Conservation (phyloP, 2,888 invertebrate genomes). For the Imbricaverruca yamaguchii region DNA sequence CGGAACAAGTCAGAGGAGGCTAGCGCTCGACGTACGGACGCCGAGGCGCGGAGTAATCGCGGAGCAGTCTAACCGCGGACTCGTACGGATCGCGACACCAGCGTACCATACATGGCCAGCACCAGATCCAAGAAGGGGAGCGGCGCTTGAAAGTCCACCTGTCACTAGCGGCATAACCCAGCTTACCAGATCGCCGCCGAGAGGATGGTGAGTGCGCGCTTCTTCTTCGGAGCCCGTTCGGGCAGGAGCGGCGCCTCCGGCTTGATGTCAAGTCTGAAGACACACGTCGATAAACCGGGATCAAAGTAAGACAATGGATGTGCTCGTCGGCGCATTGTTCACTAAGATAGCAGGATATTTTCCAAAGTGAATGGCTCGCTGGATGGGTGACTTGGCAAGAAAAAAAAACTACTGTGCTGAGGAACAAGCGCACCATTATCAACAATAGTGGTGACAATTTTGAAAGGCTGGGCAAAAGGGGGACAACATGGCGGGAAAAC, state of each 20-base stretch:
- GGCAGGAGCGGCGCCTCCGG: not conserved
- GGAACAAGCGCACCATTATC: not conserved
- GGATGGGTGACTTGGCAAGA: not conserved
- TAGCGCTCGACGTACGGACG: not conserved
- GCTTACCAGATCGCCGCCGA: not conserved
- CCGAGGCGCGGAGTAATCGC: no score
- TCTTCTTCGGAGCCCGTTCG: not conserved
- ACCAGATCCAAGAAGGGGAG: no score
- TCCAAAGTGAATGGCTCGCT: not conserved
- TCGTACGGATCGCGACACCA: no score
- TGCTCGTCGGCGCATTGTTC: no score
- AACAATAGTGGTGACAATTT: not conserved
- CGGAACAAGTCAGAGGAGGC: not conserved
- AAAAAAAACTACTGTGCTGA: not conserved
- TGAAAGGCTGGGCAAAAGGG: no score
- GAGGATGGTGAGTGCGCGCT: not conserved
- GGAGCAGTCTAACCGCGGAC: no score
- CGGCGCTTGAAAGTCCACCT: no score
- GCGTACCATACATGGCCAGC: no score
- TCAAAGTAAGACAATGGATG: not conserved
- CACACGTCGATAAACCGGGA: not conserved
- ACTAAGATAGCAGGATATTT: not conserved
- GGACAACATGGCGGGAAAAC: no score
- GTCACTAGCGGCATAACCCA: no score
- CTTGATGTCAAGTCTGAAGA: not conserved